Evolutionary conservation across 2,888 invertebrate genomes (phyloP), one percentile per base, ranked within the genome.

Genomic region (Sinhomidia bicolor): DNA sequence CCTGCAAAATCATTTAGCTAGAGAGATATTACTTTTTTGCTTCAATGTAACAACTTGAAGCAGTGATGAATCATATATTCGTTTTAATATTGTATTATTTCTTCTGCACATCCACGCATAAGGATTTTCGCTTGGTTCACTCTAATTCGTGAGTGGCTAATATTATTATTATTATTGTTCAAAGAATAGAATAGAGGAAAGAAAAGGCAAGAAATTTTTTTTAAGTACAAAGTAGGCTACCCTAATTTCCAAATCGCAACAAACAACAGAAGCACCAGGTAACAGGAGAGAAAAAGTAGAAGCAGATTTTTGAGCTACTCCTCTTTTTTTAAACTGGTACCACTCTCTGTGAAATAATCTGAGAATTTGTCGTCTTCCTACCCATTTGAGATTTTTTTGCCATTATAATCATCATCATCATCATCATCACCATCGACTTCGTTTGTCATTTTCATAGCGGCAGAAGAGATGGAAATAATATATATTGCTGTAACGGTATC

Each of bases 401-500:
- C 60, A 14, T n/a, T 10, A 29, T 83, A 6, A 20, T 62, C 68
- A 68, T 23, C 51, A 65, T 57, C 23, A 57, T 62, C 81, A 26
- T 44, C 41, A 57, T 51, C 51, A n/a, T n/a, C n/a, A n/a, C n/a
- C n/a, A n/a, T n/a, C n/a, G n/a, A n/a, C n/a, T n/a, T n/a, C n/a
- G n/a, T n/a, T n/a, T n/a, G 62, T 74, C 68, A 85, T 80, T 74
- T 76, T 65, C 29, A 83, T 83, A 36, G 71, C 71, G 65, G 51
- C 32, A 57, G 17, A 51, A 29, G 47, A 78, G 78, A 78, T 88
- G 87, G 89, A 89, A 89, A 85, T 84, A 80, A 89, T 89, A 89
- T 74, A 80, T 89, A 83, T 88, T 89, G 71, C 82, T 80, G 85
- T 85, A 89, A 89, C 89, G 89, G 89, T 85, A 76, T 80, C 82